These are phyloP conservation scores for Siniperca undulata DNA, from an alignment of 2,797 vertebrate genomes.

Conservation along the genomic window DNA sequence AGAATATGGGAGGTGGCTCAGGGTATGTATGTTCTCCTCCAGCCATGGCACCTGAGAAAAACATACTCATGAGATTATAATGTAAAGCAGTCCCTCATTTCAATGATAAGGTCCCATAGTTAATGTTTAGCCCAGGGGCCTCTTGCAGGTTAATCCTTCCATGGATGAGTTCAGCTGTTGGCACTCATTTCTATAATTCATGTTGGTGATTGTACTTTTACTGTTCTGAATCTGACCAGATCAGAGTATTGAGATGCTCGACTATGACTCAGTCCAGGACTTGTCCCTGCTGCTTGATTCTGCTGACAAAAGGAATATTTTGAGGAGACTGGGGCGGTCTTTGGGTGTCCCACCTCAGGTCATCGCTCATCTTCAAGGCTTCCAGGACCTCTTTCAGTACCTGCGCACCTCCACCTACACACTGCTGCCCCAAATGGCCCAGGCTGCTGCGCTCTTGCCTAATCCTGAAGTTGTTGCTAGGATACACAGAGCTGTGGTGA, in stretches of 20 bases:
- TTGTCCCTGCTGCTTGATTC: conserved; percentile 75
- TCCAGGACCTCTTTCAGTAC: conserved; percentile 80
- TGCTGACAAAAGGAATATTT: conserved; percentile 29
- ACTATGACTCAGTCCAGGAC: conserved; percentile 78
- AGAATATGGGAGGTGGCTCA: conserved; percentile 74
- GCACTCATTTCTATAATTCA: neutral
- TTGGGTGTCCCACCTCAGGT: conserved; percentile 73
- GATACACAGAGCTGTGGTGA: conserved; percentile 72
- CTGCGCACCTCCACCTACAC: conserved; percentile 78
- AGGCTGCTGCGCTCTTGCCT: conserved; percentile 70
- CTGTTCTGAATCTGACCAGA: conserved; percentile 49
- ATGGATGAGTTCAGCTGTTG: neutral
- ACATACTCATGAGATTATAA: neutral
- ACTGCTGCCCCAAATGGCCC: conserved; percentile 75
- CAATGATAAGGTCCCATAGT: too few species aligned
- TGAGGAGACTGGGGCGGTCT: conserved; percentile 63
- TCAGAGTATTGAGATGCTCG: conserved; percentile 70
- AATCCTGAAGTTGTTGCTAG: conserved; percentile 68
- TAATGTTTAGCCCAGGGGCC: neutral
- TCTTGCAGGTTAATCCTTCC: neutral
- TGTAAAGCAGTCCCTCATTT: neutral
- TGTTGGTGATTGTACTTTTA: neutral
- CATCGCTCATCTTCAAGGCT: conserved; percentile 63
- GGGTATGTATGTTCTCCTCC: conserved; percentile 52
- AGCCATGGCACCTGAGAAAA: neutral